Base-by-base conservation (phyloP, 2,113 vertebrate genomes). In the Pangasianodon gigas region DNA sequence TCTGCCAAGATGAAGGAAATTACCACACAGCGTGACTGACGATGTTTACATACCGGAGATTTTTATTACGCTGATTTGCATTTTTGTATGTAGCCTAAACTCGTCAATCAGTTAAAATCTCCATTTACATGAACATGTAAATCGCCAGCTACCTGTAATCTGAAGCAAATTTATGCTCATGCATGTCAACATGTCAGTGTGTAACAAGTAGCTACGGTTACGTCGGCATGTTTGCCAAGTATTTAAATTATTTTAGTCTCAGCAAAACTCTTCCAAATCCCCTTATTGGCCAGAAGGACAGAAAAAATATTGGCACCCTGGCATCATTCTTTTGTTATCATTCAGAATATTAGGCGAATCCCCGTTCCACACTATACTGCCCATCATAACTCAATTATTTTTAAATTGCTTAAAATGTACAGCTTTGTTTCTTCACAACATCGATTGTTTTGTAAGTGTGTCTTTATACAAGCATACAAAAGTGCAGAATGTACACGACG, bases 111-210 rank as follows among this genome's bases (percentile, higher is more conserved):
- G 79, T 29, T 29, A 13, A 51, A 52, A 81, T 52, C 48, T 81
- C 79, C 79, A n/a, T 81, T 46, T 52, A 52, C 19, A 58, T 83
- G 54, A 83, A 83, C 24, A 56, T 83, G 52, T 19, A 84, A 44
- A 41, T 60, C 41, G 8, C 16, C 32, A 7, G 51, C 29, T 41
- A 13, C 54, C 3, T 21, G n/a, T 5, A 58, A 41, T 6, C 32
- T 13, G n/a, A 56, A 58, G 52, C 81, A 58, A 81, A 81, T 81
- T 52, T 52, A 81, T 18, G 29, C 75, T 51, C 75, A 48, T 48
- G 46, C 74, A 11, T 79, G 75, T 48, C 75, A 79, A 54, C n/a
- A 81, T 54, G 79, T 52, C 48, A 82, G 29, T 4, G 29, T n/a
- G 16, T 32, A 9, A 56, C 80, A 56, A 32, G 51, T 32, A 19